Base-by-base conservation (phyloP, 2,797 vertebrate species). In the Melanotaenia parkinsoni region DNA sequence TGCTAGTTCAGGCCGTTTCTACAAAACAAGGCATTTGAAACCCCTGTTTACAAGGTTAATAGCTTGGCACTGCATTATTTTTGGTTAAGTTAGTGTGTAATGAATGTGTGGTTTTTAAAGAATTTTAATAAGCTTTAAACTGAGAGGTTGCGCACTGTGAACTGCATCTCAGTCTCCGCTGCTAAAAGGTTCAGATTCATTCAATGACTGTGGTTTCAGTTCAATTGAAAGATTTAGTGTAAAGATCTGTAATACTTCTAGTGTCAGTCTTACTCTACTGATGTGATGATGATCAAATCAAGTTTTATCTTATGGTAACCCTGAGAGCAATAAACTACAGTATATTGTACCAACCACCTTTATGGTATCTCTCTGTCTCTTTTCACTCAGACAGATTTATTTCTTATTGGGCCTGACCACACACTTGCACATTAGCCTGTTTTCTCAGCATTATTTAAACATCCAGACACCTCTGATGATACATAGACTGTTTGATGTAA, bases 41-140 rank as follows among this genome's bases (percentile, higher is more conserved):
- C 35, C 35, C 22, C 33, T 72, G 30, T 64, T 59, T 73, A 50
- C 58, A 67, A 63, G n/a, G n/a, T 58, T 64, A 64, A 38, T 7
- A 45, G 37, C 37, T 63, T 33, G 58, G 26, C 26, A 33, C 20
- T 38, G 22, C 59, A 7, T 53, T 51, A 66, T 30, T 63, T 40
- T 37, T 50, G 60, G 63, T 30, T 22, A 11, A 62, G 24, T 26
- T 26, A 43, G 30, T 45, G 64, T 24, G 13, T 68, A 60, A 58
- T 28, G 28, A 64, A 32, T 68, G 4, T 58, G 28, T 5, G 30
- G 38, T 64, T 67, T 78, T 12, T 18, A 11, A 35, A 18, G 38
- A 58, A 35, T 57, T 56, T 37, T 40, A 77, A 60, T 58, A 20
- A 59, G 18, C 43, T 58, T 72, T 63, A 38, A 12, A 68, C 47